phyloP scores from a whole-genome alignment of 2,797 vertebrate species.

The Petrocephalus schoutedeni region DNA sequence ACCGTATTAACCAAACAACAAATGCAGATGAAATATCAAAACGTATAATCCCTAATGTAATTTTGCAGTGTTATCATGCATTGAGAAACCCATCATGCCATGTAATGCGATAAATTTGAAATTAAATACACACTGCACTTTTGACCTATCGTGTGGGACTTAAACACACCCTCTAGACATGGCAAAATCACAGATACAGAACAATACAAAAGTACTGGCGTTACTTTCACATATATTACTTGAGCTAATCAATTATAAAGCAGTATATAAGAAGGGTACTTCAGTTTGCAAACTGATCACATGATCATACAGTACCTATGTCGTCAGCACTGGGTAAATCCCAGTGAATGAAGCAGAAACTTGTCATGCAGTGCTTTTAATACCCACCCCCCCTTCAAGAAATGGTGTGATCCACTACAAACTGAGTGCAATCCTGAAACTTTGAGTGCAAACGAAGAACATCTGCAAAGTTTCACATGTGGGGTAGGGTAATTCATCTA shows the following conservation, averaged over 20 bases:
- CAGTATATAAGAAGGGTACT: not conserved
- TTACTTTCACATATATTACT: not conserved
- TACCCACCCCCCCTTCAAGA: not conserved
- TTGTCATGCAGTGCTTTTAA: not conserved
- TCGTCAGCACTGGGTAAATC: not conserved
- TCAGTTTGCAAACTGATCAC: not conserved
- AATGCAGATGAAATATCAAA: not conserved
- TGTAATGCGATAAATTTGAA: not conserved
- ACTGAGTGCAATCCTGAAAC: not conserved
- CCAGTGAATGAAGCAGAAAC: not conserved
- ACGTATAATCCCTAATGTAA: not conserved
- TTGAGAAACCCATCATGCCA: constrained; percentile 1
- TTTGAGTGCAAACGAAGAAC: not conserved
- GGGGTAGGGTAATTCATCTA: not conserved
- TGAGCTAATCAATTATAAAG: not conserved
- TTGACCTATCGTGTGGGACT: not conserved
- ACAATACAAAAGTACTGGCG: not conserved
- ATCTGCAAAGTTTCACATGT: not conserved
- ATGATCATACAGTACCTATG: not conserved
- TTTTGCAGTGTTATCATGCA: not conserved
- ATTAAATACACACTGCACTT: constrained; percentile 10
- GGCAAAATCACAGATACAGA: not conserved
- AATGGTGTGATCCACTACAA: not conserved
- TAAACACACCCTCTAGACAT: not conserved
- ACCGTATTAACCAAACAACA: not conserved